phyloP scores from a whole-genome alignment of 2,113 vertebrate species.

The Seriola dumerili region DNA sequence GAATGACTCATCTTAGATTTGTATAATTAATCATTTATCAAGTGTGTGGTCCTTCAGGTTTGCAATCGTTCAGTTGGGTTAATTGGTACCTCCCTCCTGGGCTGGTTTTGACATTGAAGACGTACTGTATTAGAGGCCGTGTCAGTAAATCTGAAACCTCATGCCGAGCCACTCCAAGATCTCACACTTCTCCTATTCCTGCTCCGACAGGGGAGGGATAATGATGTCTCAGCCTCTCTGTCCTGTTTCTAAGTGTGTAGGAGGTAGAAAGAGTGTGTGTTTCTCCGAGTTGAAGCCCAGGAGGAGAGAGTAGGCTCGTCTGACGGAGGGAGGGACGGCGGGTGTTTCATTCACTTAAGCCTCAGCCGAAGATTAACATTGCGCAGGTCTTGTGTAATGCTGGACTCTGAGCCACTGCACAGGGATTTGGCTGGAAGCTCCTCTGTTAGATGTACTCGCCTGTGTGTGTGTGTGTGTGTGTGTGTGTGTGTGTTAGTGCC shows the following conservation, averaged over 20 bases:
- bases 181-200: slow-evolving; percentile 30
- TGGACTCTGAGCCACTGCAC: slow-evolving; percentile 64
- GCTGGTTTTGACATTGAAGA: slow-evolving; percentile 6
- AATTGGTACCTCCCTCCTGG: not conserved
- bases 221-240: slow-evolving; percentile 63
- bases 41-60: not conserved
- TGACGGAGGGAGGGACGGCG: slow-evolving; percentile 37
- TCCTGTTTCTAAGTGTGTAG: slow-evolving; percentile 66
- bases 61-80: not conserved
- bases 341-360: slow-evolving; percentile 70
- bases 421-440: slow-evolving; percentile 65
- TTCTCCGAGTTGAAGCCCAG: slow-evolving; percentile 57
- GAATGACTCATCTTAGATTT: not conserved
- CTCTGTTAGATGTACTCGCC: slow-evolving; percentile 43
- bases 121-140: not conserved
- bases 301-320: slow-evolving; percentile 56
- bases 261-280: slow-evolving; percentile 69
- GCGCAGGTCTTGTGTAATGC: slow-evolving; percentile 71
- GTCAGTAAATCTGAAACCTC: slow-evolving; percentile 47
- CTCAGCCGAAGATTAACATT: slow-evolving; percentile 71
- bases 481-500: slow-evolving; percentile 39
- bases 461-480: slow-evolving; percentile 27
- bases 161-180: slow-evolving; percentile 22
- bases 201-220: slow-evolving; percentile 60
- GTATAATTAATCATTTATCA: not conserved